phyloP scores from a whole-genome alignment of 2,113 vertebrate species.

The Saccopteryx leptura region DNA sequence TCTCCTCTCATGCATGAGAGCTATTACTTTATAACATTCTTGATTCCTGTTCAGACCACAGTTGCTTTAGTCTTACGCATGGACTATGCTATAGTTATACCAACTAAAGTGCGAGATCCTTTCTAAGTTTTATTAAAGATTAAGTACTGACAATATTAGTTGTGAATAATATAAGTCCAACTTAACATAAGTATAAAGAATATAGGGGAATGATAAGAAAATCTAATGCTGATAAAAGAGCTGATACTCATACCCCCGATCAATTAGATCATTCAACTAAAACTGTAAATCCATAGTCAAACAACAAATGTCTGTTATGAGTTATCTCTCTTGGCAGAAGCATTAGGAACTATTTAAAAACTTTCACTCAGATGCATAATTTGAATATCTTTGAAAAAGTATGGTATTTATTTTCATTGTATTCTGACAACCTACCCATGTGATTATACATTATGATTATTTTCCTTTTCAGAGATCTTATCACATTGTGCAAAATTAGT shows the following conservation, averaged over 20 bases:
- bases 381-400: constrained; percentile 73
- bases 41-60: not conserved
- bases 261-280: constrained; percentile 47
- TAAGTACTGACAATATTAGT: not conserved
- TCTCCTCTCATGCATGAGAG: not conserved
- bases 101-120: not conserved
- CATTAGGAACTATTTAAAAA: constrained; percentile 73
- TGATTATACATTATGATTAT: constrained; percentile 75
- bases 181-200: constrained; percentile 43
- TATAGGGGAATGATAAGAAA: constrained; percentile 12
- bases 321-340: constrained; percentile 62
- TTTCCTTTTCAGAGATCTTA: constrained; percentile 70
- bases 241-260: not conserved
- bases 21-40: not conserved
- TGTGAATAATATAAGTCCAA: not conserved
- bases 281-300: constrained; percentile 60
- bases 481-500: constrained; percentile 76
- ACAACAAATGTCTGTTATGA: constrained; percentile 33
- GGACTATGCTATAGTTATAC: not conserved
- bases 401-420: constrained; percentile 76
- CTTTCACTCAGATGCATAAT: constrained; percentile 66
- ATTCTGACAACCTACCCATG: constrained; percentile 70
- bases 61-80: not conserved
- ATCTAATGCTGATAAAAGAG: constrained; percentile 40
- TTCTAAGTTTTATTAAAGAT: not conserved